Percentiles rank a stretch among this genome's conserved stretches.
Conservation (phyloP, 2,888 invertebrate species). For the Ornithoptera alexandrae region DNA sequence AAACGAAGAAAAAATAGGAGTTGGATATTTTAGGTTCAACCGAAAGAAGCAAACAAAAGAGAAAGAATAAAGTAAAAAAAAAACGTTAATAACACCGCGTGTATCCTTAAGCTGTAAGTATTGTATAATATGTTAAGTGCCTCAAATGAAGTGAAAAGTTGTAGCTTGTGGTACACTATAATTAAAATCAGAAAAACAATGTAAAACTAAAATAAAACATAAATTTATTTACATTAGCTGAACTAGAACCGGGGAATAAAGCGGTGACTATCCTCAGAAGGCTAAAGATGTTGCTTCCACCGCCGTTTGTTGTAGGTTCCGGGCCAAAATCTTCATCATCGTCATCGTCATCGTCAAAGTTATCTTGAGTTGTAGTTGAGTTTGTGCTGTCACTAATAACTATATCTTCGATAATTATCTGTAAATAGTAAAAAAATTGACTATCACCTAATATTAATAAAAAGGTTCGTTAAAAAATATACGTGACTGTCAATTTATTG, state of each 20-base stretch:
- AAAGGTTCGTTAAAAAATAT: too few relatives aligned
- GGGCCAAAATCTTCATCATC: constrained; percentile 51
- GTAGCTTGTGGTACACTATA: neutral
- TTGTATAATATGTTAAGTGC: neutral
- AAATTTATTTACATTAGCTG: constrained; percentile 49
- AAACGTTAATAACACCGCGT: neutral
- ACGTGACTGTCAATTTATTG: too few relatives aligned
- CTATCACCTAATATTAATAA: too few relatives aligned
- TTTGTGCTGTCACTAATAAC: neutral
- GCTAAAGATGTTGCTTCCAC: constrained; percentile 64
- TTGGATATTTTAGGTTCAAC: neutral
- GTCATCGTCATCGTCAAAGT: constrained; percentile 43
- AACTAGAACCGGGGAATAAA: constrained; percentile 55
- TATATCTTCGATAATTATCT: constrained; percentile 7
- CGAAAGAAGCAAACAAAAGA: neutral
- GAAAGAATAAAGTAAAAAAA: neutral
- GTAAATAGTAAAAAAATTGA: neutral
- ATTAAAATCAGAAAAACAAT: neutral
- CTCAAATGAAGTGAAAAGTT: neutral
- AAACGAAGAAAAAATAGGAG: neutral
- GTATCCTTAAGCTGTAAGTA: neutral
- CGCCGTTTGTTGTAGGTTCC: constrained; percentile 39
- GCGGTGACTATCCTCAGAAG: constrained; percentile 55
- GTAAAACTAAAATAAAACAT: neutral
- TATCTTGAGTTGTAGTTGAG: constrained; percentile 27